Percentiles rank a stretch among this genome's conserved stretches.
Conservation (phyloP, 2,888 invertebrate genomes). For the Cosmopolites sordidus region DNA sequence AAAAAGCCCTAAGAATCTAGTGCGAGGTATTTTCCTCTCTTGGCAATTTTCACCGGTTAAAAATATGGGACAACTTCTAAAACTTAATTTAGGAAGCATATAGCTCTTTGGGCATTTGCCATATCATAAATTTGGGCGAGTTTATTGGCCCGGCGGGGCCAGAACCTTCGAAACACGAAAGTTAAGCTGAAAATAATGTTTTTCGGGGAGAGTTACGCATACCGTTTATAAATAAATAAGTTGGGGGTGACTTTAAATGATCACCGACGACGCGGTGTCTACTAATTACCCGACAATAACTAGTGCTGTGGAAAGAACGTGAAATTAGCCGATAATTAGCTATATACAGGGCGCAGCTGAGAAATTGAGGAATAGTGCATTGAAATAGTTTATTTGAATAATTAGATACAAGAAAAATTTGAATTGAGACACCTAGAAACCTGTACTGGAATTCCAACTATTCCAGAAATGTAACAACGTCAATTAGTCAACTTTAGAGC, state of each 20-base stretch:
- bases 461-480: no score
- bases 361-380: no score
- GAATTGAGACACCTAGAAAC: no score
- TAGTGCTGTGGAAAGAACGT: no score
- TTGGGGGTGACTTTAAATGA: not conserved
- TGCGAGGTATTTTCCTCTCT: no score
- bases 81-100: slow-evolving; percentile 15
- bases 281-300: not conserved
- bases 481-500: no score
- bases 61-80: slow-evolving; percentile 18
- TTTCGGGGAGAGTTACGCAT: slow-evolving; percentile 16
- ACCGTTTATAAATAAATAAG: slow-evolving; percentile 20
- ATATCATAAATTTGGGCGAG: slow-evolving; percentile 21
- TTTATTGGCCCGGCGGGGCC: slow-evolving; percentile 23
- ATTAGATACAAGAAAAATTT: no score
- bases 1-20: no score
- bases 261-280: not conserved
- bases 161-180: slow-evolving; percentile 16
- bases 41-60: not conserved
- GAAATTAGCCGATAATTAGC: no score
- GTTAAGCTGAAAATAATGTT: slow-evolving; percentile 24
- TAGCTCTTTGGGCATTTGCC: slow-evolving; percentile 10
- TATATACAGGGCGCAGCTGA: no score
- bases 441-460: no score
- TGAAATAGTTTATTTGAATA: no score